phyloP scores from a whole-genome alignment of 2,797 vertebrate genomes.

The Chloroceryle inda region DNA sequence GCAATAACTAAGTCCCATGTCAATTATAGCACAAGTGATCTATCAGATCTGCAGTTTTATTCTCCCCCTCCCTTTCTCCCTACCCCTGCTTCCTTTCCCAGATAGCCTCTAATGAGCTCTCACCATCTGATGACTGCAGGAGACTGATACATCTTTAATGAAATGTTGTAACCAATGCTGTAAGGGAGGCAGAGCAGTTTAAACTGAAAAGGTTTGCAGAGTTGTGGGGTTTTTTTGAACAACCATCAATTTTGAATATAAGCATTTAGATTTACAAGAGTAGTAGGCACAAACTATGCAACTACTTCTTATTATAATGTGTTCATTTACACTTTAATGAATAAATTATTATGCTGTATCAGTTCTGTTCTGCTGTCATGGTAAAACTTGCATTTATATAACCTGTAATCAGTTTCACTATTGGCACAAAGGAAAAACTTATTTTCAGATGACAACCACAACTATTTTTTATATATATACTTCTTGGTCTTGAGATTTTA shows the following conservation, averaged over 20 bases:
- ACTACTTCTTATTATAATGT: slow-evolving; percentile 50
- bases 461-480: background rate
- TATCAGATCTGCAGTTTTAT: background rate
- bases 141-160: background rate
- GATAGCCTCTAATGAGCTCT: background rate
- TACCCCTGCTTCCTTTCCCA: background rate
- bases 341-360: slow-evolving; percentile 85
- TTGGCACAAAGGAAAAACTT: slow-evolving; percentile 59
- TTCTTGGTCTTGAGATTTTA: slow-evolving; percentile 10
- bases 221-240: background rate
- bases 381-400: slow-evolving; percentile 78
- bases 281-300: slow-evolving; percentile 22
- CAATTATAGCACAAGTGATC: background rate
- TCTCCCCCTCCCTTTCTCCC: rapidly evolving
- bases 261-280: background rate
- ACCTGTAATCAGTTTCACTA: slow-evolving; percentile 69
- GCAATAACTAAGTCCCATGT: background rate
- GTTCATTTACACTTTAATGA: slow-evolving; percentile 86
- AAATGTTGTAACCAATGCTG: slow-evolving; percentile 19
- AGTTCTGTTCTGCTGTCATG: slow-evolving; percentile 72
- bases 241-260: background rate
- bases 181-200: slow-evolving; percentile 14
- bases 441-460: slow-evolving; percentile 60
- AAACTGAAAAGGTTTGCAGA: background rate
- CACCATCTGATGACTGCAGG: background rate